A percentile compares a stretch with the other conserved stretches of the same genome.
Conservation (phyloP, 2,113 vertebrate genomes). For the Tragulus kanchil region DNA sequence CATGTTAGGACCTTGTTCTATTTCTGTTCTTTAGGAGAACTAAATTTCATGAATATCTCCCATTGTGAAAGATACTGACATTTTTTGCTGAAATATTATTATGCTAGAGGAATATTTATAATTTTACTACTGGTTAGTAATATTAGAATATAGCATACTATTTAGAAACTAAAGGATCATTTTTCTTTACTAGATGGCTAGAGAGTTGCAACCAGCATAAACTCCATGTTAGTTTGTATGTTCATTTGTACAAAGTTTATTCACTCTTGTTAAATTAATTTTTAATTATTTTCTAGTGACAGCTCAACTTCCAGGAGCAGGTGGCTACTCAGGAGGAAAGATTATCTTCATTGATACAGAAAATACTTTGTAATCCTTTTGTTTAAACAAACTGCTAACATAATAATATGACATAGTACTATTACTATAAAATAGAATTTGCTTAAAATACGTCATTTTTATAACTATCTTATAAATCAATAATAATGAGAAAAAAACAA, state of each 20-base stretch:
- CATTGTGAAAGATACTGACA: conserved; percentile 40
- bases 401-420: neutral
- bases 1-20: neutral
- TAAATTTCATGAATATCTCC: conserved; percentile 25
- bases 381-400: conserved; percentile 58
- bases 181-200: conserved; percentile 56
- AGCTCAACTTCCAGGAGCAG: conserved; percentile 95
- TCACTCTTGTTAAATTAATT: conserved; percentile 60
- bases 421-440: conserved; percentile 38
- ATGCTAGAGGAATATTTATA: conserved; percentile 17
- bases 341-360: conserved; percentile 98
- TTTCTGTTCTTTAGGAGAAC: conserved; percentile 37
- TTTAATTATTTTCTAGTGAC: conserved; percentile 90
- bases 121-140: conserved; percentile 20
- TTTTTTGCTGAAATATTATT: conserved; percentile 73
- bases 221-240: conserved; percentile 39
- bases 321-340: conserved; percentile 96
- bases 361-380: conserved; percentile 98
- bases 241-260: conserved; percentile 60
- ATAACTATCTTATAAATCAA: conserved; percentile 32
- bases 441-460: neutral
- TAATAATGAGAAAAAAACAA: conserved; percentile 33
- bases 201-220: conserved; percentile 38
- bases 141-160: conserved; percentile 50
- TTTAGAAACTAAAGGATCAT: conserved; percentile 61